These are phyloP conservation scores for Albula glossodonta DNA, from an alignment of 2,113 vertebrate genomes.

Conservation along the genomic window DNA sequence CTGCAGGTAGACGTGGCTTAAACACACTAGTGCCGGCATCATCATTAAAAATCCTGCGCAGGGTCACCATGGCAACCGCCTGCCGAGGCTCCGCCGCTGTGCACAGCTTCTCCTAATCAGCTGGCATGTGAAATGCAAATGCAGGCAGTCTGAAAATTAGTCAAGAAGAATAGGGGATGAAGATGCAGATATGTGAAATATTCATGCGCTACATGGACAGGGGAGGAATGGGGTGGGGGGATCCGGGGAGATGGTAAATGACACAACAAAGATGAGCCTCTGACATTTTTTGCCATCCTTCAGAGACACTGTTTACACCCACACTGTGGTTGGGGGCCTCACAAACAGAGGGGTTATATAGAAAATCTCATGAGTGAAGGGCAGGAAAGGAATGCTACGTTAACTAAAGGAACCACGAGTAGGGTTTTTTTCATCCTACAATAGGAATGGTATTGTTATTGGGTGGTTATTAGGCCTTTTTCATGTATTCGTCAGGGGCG, in stretches of 20 bases:
- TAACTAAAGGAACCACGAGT: neutral
- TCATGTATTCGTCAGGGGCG: neutral
- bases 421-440: constrained; percentile 55
- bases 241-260: constrained; percentile 87
- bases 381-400: constrained; percentile 1
- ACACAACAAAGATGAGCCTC: constrained; percentile 98
- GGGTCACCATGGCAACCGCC: constrained; percentile 97
- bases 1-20: constrained; percentile 85
- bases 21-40: constrained; percentile 83
- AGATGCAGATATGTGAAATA: constrained; percentile 98
- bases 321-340: constrained; percentile 80
- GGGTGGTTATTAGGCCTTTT: neutral
- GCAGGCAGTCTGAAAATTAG: constrained; percentile 98
- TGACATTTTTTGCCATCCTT: constrained; percentile 96
- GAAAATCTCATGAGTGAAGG: constrained; percentile 60
- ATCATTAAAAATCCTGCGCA: constrained; percentile 90
- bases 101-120: constrained; percentile 85
- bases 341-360: constrained; percentile 61
- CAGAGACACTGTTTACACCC: constrained; percentile 91
- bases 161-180: constrained; percentile 88
- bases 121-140: constrained; percentile 98
- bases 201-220: constrained; percentile 87
- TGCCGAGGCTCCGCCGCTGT: constrained; percentile 85
- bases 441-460: neutral
- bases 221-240: constrained; percentile 70